A percentile compares a stretch with the other conserved stretches of the same genome.
These are phyloP conservation scores for Tichodroma muraria DNA, from an alignment of 2,113 vertebrate genomes.

Conservation along the genomic window DNA sequence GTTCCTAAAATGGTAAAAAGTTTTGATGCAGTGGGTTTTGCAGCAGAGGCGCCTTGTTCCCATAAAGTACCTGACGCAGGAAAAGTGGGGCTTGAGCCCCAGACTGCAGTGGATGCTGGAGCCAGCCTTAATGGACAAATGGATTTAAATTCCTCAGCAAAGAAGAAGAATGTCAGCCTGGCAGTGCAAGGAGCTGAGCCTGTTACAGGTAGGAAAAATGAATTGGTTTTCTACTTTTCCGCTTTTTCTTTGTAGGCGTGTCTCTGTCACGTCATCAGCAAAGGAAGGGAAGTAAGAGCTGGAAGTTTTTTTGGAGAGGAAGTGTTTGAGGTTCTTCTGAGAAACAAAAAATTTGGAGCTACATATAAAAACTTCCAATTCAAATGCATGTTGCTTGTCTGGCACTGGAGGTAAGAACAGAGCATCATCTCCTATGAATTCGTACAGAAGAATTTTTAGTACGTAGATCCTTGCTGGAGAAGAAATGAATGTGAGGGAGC, in stretches of 20 bases:
- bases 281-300: background rate
- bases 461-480: background rate
- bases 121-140: background rate
- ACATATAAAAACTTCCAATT: background rate
- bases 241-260: background rate
- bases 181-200: background rate
- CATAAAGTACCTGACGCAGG: background rate
- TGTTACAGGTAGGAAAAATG: constrained; percentile 59
- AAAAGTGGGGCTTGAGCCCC: background rate
- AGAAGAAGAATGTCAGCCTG: background rate
- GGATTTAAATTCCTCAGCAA: background rate
- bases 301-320: background rate
- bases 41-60: background rate
- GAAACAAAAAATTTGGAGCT: background rate
- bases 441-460: background rate
- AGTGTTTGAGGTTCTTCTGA: background rate
- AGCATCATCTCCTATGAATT: background rate
- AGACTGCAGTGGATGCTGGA: background rate
- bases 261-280: background rate
- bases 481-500: background rate
- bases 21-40: background rate
- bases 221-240: background rate
- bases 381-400: background rate
- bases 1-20: constrained; percentile 39
- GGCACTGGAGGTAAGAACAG: background rate